Base-by-base conservation (phyloP, 2,113 vertebrate species). In the Mystacornis crossleyi region DNA sequence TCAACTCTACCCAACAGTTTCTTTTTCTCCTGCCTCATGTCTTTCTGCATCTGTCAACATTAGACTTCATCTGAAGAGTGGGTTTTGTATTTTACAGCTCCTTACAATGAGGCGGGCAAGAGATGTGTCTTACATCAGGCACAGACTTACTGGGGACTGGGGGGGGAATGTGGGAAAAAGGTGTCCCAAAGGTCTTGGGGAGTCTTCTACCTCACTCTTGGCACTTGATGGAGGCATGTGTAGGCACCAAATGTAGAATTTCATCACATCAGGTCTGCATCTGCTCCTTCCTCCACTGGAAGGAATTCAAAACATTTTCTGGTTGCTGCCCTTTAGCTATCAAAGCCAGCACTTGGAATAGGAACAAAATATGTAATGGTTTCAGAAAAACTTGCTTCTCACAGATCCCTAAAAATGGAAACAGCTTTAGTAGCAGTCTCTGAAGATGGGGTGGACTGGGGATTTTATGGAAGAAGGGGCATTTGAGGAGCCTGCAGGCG, bases 331-430 rank as follows among this genome's bases (percentile, higher is more conserved):
- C 90, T 95, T 96, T 70, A 64, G 42, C 69, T 92, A 29, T 54
- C 79, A 82, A 70, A 93, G 82, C 19, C 80, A 81, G 82, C 21
- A 7, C 51, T 93, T 75, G 75, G 86, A 96, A 90, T 6, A 83
- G 64, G 78, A 92, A 71, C 74, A 89, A 83, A 81, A 93, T 53
- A 84, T 29, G 67, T 42, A 83, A 90, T 8, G 16, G n/a, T 69
- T 86, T 93, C 69, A 92, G 74, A 93, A 93, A 84, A 92, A 71
- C 53, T 61, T 57, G n/a, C 55, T 80, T 86, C 75, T 70, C 25
- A 57, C 67, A 96, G 34, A 65, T 81, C 16, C 31, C 88, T 95
- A 95, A 92, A 93, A 92, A 86, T 71, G 72, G 92, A 70, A 95
- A 92, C 53, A 45, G 28, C 60, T 84, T 69, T 45, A 93, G 50